Conservation (phyloP, 2,797 vertebrate genomes). For the Gymnoscopelus braueri region DNA sequence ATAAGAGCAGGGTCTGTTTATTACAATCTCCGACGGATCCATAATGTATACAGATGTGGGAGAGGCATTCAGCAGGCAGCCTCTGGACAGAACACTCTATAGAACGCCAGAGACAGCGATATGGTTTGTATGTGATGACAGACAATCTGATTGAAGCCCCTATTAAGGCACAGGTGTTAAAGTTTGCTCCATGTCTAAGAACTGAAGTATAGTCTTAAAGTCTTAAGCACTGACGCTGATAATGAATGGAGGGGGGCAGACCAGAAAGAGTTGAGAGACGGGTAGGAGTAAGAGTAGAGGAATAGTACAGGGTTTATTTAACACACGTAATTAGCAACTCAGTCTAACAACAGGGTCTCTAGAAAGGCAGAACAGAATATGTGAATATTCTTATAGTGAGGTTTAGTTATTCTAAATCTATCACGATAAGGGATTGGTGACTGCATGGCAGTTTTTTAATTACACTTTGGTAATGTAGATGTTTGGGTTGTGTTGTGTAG, state of each 20-base stretch:
- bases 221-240: slow-evolving; percentile 26
- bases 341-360: slow-evolving; percentile 40
- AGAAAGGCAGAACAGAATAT: slow-evolving; percentile 26
- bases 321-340: background rate
- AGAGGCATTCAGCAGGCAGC: slow-evolving; percentile 55
- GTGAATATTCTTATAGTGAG: slow-evolving; percentile 17
- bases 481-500: no score
- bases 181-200: slow-evolving; percentile 27
- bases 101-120: slow-evolving; percentile 59
- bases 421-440: background rate
- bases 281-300: background rate
- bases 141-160: slow-evolving; percentile 70
- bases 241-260: slow-evolving; percentile 21
- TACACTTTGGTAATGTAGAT: no score
- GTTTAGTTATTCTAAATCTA: slow-evolving; percentile 29
- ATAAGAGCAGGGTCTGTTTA: slow-evolving; percentile 77
- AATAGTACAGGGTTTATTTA: background rate
- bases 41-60: slow-evolving; percentile 76
- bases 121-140: slow-evolving; percentile 72
- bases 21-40: slow-evolving; percentile 74
- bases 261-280: background rate
- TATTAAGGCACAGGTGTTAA: slow-evolving; percentile 59
- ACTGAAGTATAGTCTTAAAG: slow-evolving; percentile 57
- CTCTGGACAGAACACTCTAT: slow-evolving; percentile 61
- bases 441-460: no score